A percentile compares a stretch with the other conserved stretches of the same genome.
Evolutionary conservation across 2,888 invertebrate genomes (phyloP).

Genomic region (Gymnocheta viridis): DNA sequence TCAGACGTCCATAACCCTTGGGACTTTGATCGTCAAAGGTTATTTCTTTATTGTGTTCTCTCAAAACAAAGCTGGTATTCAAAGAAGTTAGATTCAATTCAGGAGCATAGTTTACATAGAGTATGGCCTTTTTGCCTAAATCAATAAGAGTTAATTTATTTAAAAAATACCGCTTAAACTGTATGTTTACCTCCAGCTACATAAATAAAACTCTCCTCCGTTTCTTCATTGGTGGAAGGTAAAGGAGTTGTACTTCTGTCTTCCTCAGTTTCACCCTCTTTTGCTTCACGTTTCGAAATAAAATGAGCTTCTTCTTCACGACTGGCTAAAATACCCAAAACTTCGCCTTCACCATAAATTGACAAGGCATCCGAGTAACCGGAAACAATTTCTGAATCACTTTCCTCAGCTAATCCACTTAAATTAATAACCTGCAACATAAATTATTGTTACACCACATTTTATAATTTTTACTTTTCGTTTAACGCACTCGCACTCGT

Average conservation of each 20-base stretch:
- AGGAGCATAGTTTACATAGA: slow-evolving; percentile 84
- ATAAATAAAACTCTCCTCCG: slow-evolving; percentile 83
- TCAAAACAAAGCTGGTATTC: slow-evolving; percentile 73
- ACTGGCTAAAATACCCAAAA: slow-evolving; percentile 84
- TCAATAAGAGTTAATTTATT: neutral
- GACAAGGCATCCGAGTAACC: slow-evolving; percentile 84
- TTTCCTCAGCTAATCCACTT: slow-evolving; percentile 82
- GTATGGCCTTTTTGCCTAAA: slow-evolving; percentile 82
- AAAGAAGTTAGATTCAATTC: slow-evolving; percentile 79
- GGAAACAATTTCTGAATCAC: slow-evolving; percentile 85
- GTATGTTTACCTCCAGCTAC: slow-evolving; percentile 82
- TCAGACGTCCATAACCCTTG: slow-evolving; percentile 77
- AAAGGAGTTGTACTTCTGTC: slow-evolving; percentile 76
- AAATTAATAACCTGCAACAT: slow-evolving; percentile 83
- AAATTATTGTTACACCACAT: slow-evolving; percentile 3
- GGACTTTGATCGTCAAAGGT: slow-evolving; percentile 78
- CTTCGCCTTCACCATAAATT: slow-evolving; percentile 84
- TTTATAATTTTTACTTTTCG: slow-evolving; percentile 7
- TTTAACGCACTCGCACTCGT: slow-evolving; percentile 39
- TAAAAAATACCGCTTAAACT: neutral
- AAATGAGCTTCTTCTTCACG: slow-evolving; percentile 79
- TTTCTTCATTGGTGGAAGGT: slow-evolving; percentile 76
- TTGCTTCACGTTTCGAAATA: slow-evolving; percentile 77
- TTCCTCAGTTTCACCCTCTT: slow-evolving; percentile 66
- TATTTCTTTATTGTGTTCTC: slow-evolving; percentile 76